These are phyloP conservation scores for Neoascia interrupta DNA, from an alignment of 2,888 invertebrate genomes.

Conservation along the genomic window DNA sequence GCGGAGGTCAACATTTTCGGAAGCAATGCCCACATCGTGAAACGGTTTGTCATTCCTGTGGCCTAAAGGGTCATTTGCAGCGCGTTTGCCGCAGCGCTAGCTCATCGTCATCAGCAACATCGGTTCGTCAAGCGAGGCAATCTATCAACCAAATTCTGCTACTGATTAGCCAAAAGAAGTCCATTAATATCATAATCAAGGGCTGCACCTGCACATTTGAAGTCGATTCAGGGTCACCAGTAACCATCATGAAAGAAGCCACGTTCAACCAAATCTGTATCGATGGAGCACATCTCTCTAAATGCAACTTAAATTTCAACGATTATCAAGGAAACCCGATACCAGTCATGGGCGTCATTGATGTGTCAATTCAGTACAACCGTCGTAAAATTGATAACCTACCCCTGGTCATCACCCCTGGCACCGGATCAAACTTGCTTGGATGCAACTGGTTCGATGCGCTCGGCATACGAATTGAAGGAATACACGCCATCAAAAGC, in stretches of 20 bases:
- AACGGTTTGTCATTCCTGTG: slow-evolving; percentile 18
- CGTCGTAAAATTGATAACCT: slow-evolving; percentile 2
- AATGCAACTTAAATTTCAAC: slow-evolving; percentile 18
- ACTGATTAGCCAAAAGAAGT: slow-evolving; percentile 32
- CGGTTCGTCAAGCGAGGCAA: background rate
- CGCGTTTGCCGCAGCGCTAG: slow-evolving; percentile 7
- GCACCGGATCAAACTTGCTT: slow-evolving; percentile 34
- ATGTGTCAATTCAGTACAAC: slow-evolving; percentile 16
- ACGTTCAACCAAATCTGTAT: too few relatives aligned
- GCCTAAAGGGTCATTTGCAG: slow-evolving; percentile 9
- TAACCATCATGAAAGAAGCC: slow-evolving; percentile 35
- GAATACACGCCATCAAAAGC: slow-evolving; percentile 18
- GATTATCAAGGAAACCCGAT: slow-evolving; percentile 42
- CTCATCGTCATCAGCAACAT: background rate
- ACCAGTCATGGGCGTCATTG: slow-evolving; percentile 26
- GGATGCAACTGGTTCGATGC: slow-evolving; percentile 52
- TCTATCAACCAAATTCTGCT: slow-evolving; percentile 23
- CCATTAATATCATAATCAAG: slow-evolving; percentile 28
- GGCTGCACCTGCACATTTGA: slow-evolving; percentile 21
- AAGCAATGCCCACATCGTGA: slow-evolving; percentile 18
- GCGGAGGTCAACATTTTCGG: slow-evolving; percentile 16
- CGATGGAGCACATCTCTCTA: background rate
- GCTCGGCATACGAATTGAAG: slow-evolving; percentile 52
- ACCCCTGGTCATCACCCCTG: slow-evolving; percentile 50
- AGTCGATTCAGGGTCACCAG: slow-evolving; percentile 36